These are phyloP conservation scores for Andrena bicolor DNA, from an alignment of 2,888 invertebrate genomes.

Conservation along the genomic window DNA sequence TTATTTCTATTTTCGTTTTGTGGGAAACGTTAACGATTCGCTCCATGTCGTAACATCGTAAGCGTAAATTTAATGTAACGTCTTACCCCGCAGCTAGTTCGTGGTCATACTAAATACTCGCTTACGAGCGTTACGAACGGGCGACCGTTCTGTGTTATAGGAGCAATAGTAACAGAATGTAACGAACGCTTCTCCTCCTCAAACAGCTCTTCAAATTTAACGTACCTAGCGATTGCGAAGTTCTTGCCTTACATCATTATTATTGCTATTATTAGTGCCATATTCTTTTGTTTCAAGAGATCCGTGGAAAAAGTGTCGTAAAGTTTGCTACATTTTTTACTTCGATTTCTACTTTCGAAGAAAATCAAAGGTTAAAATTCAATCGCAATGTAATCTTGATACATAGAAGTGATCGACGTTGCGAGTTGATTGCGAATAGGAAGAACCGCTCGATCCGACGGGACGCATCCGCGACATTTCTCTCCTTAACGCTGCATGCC, in stretches of 20 bases:
- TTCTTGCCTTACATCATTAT: not conserved
- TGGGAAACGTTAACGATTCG: not conserved
- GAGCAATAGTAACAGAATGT: not conserved
- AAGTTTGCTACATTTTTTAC: not conserved
- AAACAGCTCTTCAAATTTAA: not conserved
- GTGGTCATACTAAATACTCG: not conserved
- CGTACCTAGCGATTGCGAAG: not conserved
- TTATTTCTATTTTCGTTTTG: not conserved
- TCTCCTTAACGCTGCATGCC: conserved; percentile 37
- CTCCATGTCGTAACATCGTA: conserved; percentile 26
- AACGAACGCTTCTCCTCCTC: not conserved
- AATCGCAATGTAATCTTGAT: not conserved
- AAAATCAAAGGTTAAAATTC: not conserved
- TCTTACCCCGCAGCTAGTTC: not conserved
- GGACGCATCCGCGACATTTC: conserved; percentile 1
- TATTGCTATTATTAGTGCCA: not conserved
- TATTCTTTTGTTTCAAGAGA: not conserved
- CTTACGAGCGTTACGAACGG: conserved; percentile 35
- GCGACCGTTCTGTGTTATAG: not conserved
- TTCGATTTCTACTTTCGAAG: no score
- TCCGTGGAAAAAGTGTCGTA: not conserved
- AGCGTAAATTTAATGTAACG: not conserved
- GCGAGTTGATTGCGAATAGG: not conserved
- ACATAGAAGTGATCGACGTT: not conserved
- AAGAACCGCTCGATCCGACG: not conserved